phyloP scores from a whole-genome alignment of 2,113 vertebrate genomes.

The Actenoides hombroni region DNA sequence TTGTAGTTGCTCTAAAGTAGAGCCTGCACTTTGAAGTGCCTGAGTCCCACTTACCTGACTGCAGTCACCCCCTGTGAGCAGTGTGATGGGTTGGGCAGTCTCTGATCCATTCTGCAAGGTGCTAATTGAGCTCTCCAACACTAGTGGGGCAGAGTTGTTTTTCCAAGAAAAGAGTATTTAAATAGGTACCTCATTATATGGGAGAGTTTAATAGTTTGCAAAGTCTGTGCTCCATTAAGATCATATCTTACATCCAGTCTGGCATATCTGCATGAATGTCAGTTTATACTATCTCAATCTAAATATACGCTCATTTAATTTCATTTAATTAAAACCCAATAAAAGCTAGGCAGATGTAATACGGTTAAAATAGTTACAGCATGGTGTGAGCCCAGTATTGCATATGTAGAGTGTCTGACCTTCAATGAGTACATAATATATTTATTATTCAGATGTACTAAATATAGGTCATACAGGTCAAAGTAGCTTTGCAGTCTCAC shows the following conservation, averaged over 20 bases:
- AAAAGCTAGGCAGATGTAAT: slow-evolving; percentile 75
- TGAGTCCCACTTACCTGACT: background rate
- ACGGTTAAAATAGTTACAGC: slow-evolving; percentile 70
- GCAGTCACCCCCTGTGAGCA: background rate
- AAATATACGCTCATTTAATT: slow-evolving; percentile 66
- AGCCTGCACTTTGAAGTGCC: background rate
- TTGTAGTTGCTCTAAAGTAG: background rate
- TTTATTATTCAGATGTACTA: slow-evolving; percentile 4
- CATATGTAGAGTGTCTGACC: background rate
- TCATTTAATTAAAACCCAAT: slow-evolving; percentile 79
- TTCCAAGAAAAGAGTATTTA: slow-evolving; percentile 41
- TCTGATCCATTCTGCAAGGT: background rate
- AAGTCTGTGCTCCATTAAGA: slow-evolving; percentile 63
- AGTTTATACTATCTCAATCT: slow-evolving; percentile 62
- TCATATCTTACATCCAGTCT: slow-evolving; percentile 36
- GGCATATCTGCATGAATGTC: slow-evolving; percentile 52
- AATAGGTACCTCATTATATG: slow-evolving; percentile 55
- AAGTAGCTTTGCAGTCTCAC: background rate
- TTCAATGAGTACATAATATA: background rate
- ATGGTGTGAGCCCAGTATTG: background rate
- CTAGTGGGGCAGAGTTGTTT: slow-evolving; percentile 5
- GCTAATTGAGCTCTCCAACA: slow-evolving; percentile 4
- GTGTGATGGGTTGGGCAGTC: background rate
- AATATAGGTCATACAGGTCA: slow-evolving; percentile 33
- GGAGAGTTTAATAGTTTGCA: slow-evolving; percentile 63